phyloP scores from a whole-genome alignment of 2,888 invertebrate genomes.

The Caenorhabditis wallacei region DNA sequence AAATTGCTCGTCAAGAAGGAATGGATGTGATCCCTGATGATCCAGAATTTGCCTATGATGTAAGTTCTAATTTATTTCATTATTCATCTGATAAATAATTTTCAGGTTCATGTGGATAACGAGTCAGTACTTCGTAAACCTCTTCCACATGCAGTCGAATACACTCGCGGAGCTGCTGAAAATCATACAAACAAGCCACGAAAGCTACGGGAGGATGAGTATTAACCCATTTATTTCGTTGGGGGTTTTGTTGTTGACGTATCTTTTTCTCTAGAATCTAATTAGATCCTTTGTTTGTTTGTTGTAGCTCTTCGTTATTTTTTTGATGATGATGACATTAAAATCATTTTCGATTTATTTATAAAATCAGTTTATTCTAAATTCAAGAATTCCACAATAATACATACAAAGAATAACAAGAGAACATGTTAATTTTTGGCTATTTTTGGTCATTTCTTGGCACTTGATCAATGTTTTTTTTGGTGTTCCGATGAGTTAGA shows the following conservation, averaged over 20 bases:
- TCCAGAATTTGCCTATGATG: conserved; percentile 72
- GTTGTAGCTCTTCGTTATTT: conserved; percentile 1
- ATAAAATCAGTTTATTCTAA: neutral
- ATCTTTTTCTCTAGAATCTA: conserved; percentile 6
- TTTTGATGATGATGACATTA: conserved; percentile 2
- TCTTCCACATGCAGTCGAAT: conserved; percentile 71
- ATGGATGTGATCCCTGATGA: conserved; percentile 71
- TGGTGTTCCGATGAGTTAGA: neutral
- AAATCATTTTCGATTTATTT: neutral
- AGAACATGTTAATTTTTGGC: conserved; percentile 34
- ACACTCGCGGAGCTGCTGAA: conserved; percentile 74
- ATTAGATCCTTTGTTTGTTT: conserved; percentile 20
- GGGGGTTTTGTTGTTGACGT: neutral
- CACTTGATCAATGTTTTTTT: conserved; percentile 11
- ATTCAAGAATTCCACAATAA: conserved; percentile 14
- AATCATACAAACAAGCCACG: conserved; percentile 77
- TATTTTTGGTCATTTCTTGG: conserved; percentile 37
- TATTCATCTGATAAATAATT: neutral
- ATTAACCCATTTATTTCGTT: conserved; percentile 49
- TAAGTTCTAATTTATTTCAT: conserved; percentile 18
- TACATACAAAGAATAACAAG: conserved; percentile 31
- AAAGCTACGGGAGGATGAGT: conserved; percentile 78
- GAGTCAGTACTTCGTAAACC: conserved; percentile 76
- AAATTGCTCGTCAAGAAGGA: conserved; percentile 77
- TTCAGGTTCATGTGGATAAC: conserved; percentile 67